Base-by-base conservation (phyloP, 2,888 invertebrate genomes). In the Branchellion lobata region DNA sequence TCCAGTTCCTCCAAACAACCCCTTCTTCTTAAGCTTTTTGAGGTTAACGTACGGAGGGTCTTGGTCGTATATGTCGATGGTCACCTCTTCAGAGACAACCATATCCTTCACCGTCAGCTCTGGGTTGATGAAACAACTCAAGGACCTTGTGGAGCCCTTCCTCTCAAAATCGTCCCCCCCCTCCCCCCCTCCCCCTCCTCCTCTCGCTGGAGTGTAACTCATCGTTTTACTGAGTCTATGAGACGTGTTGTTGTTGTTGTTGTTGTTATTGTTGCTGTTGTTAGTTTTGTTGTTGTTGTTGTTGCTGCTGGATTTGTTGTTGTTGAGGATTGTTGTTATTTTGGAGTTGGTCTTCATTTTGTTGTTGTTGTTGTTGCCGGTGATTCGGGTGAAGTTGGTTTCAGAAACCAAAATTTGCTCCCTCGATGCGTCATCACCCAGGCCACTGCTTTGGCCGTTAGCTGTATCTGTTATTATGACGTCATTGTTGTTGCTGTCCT, bases 121-220 rank as follows among this genome's bases (percentile, higher is more conserved):
- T n/a, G 77, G 77, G 53, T 77, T 65, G n/a, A 34, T 36, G 53
- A 77, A 77, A 36, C 77, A 77, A 24, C 57, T 57, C n/a, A 77
- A 24, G 11, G 77, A 77, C 29, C 65, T 31, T 8, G 77, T 77
- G 8, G 77, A 77, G 18, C 77, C 77, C 31, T 24, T 51, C 24
- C 75, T 75, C 8, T 47, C 31, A 27, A 24, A 27, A 24, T 47
- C 29, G 27, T 75, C 51, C 0, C 27, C 53, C 1, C 27, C 18
- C 21, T 27, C 40, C n/a, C 36, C 40, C 24, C 36, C 40, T 11
- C 29, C 65, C 8, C 40, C 40, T 40, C 5, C 40, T 14, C 5
- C 40, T 40, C 40, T 40, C 14, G 8, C 40, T 5, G 3, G 5
- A 24, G 24, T 18, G 21, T 8, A 14, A 5, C n/a, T n/a, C n/a